phyloP scores from a whole-genome alignment of 2,888 invertebrate genomes.

The Hyalella azteca region DNA sequence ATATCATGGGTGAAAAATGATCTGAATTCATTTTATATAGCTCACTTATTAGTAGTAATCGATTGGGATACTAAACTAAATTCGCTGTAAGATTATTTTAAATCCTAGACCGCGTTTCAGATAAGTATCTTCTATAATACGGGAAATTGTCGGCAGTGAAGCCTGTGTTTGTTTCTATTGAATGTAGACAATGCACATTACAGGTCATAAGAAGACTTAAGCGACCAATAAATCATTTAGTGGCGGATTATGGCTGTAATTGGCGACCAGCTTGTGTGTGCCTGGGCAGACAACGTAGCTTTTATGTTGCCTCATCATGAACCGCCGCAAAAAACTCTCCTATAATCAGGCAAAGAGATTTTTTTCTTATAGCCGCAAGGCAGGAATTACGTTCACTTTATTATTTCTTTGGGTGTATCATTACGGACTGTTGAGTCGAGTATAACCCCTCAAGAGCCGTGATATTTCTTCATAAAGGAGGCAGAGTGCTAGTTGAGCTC shows the following conservation, averaged over 20 bases:
- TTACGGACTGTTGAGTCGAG: conserved; percentile 32
- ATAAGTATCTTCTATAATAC: too few species aligned
- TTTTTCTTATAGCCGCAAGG: background rate
- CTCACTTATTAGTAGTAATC: too few species aligned
- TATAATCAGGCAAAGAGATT: conserved; percentile 25
- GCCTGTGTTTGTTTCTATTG: too few species aligned
- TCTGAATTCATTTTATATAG: too few species aligned
- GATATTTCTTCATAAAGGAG: conserved; percentile 36
- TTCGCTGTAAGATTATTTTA: too few species aligned
- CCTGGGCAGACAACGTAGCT: background rate
- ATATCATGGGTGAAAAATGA: too few species aligned
- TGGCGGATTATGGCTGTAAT: background rate
- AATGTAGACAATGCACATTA: too few species aligned
- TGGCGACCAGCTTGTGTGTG: background rate
- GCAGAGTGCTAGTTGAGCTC: background rate
- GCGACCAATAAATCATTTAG: background rate
- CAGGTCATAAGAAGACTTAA: too few species aligned
- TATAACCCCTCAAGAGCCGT: conserved; percentile 27
- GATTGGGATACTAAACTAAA: too few species aligned
- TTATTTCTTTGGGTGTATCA: conserved; percentile 18
- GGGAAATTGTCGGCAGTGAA: too few species aligned
- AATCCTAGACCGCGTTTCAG: too few species aligned
- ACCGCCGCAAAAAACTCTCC: background rate
- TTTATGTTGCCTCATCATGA: background rate
- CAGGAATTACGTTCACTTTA: conserved; percentile 32